phyloP scores from a whole-genome alignment of 1,140 invertebrate species.

The Fopius arisanus region DNA sequence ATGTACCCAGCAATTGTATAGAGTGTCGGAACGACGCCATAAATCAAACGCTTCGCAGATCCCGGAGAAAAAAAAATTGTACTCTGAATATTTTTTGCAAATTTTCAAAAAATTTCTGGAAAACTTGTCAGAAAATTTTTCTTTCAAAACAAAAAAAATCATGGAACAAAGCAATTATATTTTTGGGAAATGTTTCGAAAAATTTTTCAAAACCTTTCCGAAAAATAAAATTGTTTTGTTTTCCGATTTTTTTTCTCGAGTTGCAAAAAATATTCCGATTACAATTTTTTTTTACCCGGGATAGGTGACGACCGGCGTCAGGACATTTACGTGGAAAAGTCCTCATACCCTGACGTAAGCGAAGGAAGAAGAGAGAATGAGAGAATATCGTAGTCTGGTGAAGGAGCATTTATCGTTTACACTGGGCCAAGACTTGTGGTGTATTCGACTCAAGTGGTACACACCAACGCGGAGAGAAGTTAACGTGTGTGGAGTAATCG shows the following conservation, averaged over 20 bases:
- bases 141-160: no score
- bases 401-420: not conserved
- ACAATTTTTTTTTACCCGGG: no score
- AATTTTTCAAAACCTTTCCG: no score
- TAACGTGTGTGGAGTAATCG: constrained; percentile 16
- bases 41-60: constrained; percentile 1
- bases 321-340: constrained; percentile 14
- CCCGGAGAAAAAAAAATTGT: no score
- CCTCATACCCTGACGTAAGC: not conserved
- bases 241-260: no score
- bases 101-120: no score
- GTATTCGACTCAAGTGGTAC: not conserved
- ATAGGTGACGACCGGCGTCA: not conserved
- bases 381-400: not conserved
- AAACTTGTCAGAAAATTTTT: no score
- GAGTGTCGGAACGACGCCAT: not conserved
- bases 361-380: not conserved
- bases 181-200: no score
- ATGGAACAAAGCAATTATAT: no score
- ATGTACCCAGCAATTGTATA: not conserved
- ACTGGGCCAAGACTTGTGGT: not conserved
- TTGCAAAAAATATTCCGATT: no score
- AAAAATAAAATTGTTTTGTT: no score
- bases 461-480: not conserved
- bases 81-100: no score